phyloP scores from a whole-genome alignment of 2,888 invertebrate genomes.

The Cremastinae sp. region DNA sequence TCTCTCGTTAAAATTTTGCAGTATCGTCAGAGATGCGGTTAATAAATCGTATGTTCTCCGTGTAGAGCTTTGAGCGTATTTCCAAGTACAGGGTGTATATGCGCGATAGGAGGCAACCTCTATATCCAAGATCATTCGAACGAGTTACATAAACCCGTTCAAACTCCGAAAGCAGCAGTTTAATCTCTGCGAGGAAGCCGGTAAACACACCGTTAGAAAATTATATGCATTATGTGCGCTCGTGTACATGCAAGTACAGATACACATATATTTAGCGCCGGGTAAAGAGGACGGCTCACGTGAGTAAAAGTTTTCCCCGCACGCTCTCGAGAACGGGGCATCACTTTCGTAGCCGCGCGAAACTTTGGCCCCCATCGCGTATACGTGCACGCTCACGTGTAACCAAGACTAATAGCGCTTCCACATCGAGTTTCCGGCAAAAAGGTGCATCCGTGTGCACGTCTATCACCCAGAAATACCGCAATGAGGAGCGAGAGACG shows the following conservation, averaged over 20 bases:
- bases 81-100: constrained; percentile 12
- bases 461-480: constrained; percentile 49
- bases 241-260: neutral
- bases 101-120: constrained; percentile 1
- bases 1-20: neutral
- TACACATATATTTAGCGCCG: neutral
- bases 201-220: constrained; percentile 52
- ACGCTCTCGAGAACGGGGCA: constrained; percentile 55
- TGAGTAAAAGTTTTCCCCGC: constrained; percentile 61
- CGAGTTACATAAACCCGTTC: constrained; percentile 48
- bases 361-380: constrained; percentile 46
- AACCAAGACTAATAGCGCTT: constrained; percentile 67
- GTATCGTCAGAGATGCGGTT: neutral
- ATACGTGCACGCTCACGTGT: constrained; percentile 10
- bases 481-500: constrained; percentile 44
- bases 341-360: constrained; percentile 43
- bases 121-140: constrained; percentile 38
- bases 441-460: constrained; percentile 19
- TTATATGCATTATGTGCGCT: neutral
- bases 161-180: constrained; percentile 50
- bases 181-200: constrained; percentile 49
- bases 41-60: constrained; percentile 25
- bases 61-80: constrained; percentile 20
- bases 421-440: constrained; percentile 62
- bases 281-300: constrained; percentile 21